Evolutionary conservation across 2,113 vertebrate genomes (phyloP), one percentile per base, ranked within the genome.

Genomic region (Nasalis larvatus): DNA sequence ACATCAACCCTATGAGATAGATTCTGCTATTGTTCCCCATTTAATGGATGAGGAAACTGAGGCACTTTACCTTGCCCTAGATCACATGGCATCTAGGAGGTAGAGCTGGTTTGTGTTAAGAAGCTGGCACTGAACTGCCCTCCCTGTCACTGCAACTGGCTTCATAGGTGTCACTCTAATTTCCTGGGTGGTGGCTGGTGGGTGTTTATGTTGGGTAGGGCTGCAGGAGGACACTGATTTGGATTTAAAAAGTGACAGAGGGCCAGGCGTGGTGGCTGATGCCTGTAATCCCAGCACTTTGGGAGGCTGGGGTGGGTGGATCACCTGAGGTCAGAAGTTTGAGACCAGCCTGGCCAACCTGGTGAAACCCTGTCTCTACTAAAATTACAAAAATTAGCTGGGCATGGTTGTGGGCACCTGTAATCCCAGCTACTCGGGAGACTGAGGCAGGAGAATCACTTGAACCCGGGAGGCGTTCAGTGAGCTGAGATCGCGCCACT

Each of bases 91-190:
- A 1, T 23, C 76, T 73, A 16, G 18, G 52, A 81, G 49, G 4
- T 1, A 6, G 74, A 83, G 52, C 25, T 60, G 25, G 20, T 37
- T 4, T 14, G 9, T 54, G 54, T 14, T 27, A 35, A 80, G 58
- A 42, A 21, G 17, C 1, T 23, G 80, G 37, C 25, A 25, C 8
- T 56, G 42, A 84, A 14, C 32, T 1, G 21, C 10, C 1, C 8
- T 27, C 0, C 18, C n/a, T 12, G 0, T 49, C 21, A 2, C 0
- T 4, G 14, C 18, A 12, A 35, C 68, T 42, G 3, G 32, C 63
- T 45, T 82, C n/a, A 9, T 35, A 3, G 63, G 45, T 30, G 66
- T 78, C 52, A 3, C n/a, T 92, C 11, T 73, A 0, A 20, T 58
- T 21, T 73, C 23, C 11, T 2, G 1, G 35, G 9, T 54, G 42